Evolutionary conservation across 2,113 vertebrate genomes (phyloP), one percentile per base, ranked within the genome.

Genomic region (Cettia cetti): DNA sequence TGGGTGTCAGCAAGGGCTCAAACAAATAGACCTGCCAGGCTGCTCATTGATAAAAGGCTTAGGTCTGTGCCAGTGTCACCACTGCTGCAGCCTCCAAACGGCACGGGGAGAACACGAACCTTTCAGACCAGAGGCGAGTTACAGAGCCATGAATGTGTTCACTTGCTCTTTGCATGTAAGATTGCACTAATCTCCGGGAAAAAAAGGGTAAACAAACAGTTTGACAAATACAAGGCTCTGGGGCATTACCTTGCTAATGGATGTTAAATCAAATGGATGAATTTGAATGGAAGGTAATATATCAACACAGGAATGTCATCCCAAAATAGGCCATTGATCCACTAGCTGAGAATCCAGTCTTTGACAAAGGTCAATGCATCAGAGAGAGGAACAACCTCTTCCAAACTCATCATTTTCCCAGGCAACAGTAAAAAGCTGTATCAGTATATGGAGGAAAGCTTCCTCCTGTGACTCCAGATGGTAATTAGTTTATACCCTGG

Each of bases 401-500:
- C 90, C 92, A 89, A 78, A 84, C 80, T 81, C 93, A 82, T 94
- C 74, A 89, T 96, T 95, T 96, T 94, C 92, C 95, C 39, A 52
- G 77, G 88, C 96, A 93, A 82, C 86, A 96, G 84, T 64, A 72
- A 88, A 45, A 95, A 42, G 40, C 64, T 94, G 33, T 63, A 92
- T 60, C 77, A 65, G 54, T 74, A 52, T 60, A 83, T 23, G 82
- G 44, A 89, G n/a, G 60, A 86, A 93, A 66, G 71, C 94, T 95
- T 81, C 88, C 82, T 95, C 66, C 82, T 87, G 83, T 87, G 90
- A 90, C 77, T 97, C 96, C 96, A 96, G 93, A 96, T 95, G 96
- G 94, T 94, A 94, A 95, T 95, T 97, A 95, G 79, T 97, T 97
- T 96, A 97, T 97, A 95, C 77, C 92, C 94, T 96, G 91, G 92